These are phyloP conservation scores for Tyria jacobaeae DNA, from an alignment of 2,888 invertebrate species.

Conservation along the genomic window DNA sequence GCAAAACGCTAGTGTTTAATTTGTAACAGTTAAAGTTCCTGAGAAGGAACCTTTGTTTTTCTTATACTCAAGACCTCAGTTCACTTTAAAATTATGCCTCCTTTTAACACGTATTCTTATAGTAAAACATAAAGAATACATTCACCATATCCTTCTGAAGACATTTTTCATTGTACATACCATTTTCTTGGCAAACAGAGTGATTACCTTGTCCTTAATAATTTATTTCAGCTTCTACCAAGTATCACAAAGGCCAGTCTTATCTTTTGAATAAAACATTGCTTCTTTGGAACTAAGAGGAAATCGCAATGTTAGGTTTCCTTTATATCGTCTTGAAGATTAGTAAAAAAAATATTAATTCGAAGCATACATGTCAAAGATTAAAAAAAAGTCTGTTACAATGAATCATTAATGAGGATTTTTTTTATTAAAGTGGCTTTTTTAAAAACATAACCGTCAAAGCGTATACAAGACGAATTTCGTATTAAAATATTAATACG, in stretches of 20 bases:
- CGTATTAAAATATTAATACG: constrained; percentile 20
- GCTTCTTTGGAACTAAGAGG: constrained; percentile 65
- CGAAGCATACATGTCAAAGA: constrained; percentile 25
- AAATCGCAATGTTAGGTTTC: constrained; percentile 62
- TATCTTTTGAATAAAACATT: constrained; percentile 80
- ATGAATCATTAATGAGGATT: not conserved
- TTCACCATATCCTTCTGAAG: constrained; percentile 61
- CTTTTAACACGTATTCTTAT: constrained; percentile 52
- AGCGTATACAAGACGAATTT: constrained; percentile 1
- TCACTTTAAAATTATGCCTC: too few relatives aligned
- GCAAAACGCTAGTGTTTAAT: constrained; percentile 59
- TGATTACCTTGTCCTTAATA: constrained; percentile 78
- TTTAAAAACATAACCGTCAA: constrained; percentile 5
- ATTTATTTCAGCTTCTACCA: constrained; percentile 77
- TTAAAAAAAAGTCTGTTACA: constrained; percentile 1
- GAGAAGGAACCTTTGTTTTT: constrained; percentile 36
- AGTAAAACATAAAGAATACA: constrained; percentile 58
- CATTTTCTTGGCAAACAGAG: constrained; percentile 72
- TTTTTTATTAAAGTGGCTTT: constrained; percentile 3
- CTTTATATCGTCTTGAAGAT: constrained; percentile 53
- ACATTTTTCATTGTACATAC: constrained; percentile 66
- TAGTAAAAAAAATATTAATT: constrained; percentile 32
- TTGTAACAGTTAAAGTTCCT: constrained; percentile 52
- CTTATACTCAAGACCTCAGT: constrained; percentile 40
- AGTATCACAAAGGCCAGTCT: constrained; percentile 78